Conservation (phyloP, 2,797 vertebrate genomes). For the Thunnus albacares region DNA sequence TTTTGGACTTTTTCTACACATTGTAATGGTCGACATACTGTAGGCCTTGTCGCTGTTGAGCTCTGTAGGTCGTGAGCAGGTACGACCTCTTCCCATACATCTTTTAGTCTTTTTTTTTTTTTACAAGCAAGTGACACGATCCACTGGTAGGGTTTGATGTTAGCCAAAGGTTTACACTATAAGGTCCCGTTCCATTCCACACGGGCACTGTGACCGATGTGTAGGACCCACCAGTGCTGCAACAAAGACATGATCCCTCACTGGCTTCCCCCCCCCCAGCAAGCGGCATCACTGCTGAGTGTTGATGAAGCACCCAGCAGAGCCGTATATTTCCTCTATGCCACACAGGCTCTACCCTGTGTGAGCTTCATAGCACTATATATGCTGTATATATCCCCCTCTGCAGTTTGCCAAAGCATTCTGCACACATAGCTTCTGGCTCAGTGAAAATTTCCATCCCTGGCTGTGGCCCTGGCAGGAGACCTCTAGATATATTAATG, state of each 20-base stretch:
- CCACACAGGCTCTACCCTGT: constrained; percentile 1
- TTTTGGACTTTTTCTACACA: too few species aligned
- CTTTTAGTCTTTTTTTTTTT: background rate
- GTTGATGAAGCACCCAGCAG: constrained; percentile 43
- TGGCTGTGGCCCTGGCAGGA: constrained; percentile 38
- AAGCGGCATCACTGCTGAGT: constrained; percentile 16
- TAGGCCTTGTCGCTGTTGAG: background rate
- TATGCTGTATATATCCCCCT: background rate
- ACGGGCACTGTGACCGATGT: background rate
- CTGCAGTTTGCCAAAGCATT: constrained; percentile 34
- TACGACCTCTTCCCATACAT: background rate
- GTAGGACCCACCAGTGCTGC: background rate
- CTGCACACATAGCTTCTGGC: constrained; percentile 35
- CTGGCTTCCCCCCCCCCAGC: constrained; percentile 12
- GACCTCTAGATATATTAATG: constrained; percentile 46
- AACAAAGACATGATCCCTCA: constrained; percentile 18
- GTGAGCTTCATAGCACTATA: background rate
- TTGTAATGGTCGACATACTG: background rate
- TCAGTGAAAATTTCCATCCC: constrained; percentile 29
- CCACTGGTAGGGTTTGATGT: background rate
- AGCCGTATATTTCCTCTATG: constrained; percentile 8
- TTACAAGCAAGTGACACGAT: too few species aligned
- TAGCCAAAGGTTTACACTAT: constrained; percentile 1
- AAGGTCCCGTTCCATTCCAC: background rate
- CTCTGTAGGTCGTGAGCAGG: too few species aligned